phyloP scores from a whole-genome alignment of 2,888 invertebrate species.

The Miltochrista miniata region DNA sequence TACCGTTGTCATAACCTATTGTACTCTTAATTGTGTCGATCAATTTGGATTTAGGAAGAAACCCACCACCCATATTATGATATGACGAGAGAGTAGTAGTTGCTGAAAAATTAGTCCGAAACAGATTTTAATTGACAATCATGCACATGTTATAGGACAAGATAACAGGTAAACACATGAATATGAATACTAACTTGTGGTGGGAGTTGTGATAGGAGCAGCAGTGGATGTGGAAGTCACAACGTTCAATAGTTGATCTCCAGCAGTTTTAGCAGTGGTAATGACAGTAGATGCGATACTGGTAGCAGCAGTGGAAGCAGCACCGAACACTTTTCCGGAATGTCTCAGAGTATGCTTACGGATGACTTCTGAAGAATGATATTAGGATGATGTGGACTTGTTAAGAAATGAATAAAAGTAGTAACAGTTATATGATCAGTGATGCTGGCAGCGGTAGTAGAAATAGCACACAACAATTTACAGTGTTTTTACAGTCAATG shows the following conservation, averaged over 20 bases:
- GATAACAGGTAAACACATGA: constrained; percentile 44
- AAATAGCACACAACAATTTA: too few species aligned
- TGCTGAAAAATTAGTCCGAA: constrained; percentile 74
- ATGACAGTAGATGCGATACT: constrained; percentile 75
- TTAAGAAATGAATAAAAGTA: neutral
- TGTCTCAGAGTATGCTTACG: constrained; percentile 90
- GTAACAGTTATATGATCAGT: neutral
- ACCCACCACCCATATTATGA: constrained; percentile 75
- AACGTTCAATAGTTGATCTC: constrained; percentile 67
- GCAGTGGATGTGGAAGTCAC: constrained; percentile 64
- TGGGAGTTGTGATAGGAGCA: constrained; percentile 70
- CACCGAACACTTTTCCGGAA: constrained; percentile 87
- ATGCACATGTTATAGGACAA: constrained; percentile 48
- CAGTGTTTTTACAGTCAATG: too few species aligned
- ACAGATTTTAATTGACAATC: constrained; percentile 62
- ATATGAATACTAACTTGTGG: constrained; percentile 73
- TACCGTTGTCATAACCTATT: constrained; percentile 72
- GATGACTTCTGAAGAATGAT: constrained; percentile 74
- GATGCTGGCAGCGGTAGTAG: too few species aligned
- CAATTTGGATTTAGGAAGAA: constrained; percentile 75
- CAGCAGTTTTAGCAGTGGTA: constrained; percentile 68
- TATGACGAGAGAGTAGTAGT: constrained; percentile 75
- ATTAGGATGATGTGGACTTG: constrained; percentile 3
- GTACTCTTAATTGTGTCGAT: constrained; percentile 79
- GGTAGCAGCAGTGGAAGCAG: constrained; percentile 81